Evolutionary conservation across 2,113 vertebrate genomes (phyloP).

Genomic region (Ploceus nigricollis): DNA sequence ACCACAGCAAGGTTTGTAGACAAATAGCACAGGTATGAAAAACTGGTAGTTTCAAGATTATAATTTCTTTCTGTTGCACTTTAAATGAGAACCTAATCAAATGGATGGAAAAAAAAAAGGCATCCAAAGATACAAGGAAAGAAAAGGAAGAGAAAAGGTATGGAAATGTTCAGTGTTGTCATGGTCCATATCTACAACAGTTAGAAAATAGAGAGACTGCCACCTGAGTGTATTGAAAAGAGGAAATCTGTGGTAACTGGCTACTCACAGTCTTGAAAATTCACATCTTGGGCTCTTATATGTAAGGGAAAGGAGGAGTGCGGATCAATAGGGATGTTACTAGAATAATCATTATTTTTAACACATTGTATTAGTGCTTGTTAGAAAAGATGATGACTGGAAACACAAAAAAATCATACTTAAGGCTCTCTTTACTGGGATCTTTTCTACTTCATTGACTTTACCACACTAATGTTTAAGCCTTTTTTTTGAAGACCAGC

Average conservation of each 20-base stretch:
- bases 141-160: neutral
- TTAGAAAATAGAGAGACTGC: neutral
- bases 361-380: neutral
- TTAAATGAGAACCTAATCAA: neutral
- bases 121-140: neutral
- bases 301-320: neutral
- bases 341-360: neutral
- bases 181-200: neutral
- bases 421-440: neutral
- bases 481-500: neutral
- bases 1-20: neutral
- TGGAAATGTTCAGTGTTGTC: neutral
- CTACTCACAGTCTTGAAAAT: neutral
- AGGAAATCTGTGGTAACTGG: neutral
- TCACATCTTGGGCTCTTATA: neutral
- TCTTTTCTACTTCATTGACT: neutral
- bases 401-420: neutral
- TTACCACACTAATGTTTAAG: neutral
- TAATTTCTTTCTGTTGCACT: neutral
- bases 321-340: neutral
- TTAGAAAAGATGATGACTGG: neutral
- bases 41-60: neutral
- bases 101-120: rapidly evolving
- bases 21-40: neutral
- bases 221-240: neutral